Evolutionary conservation across 1,140 invertebrate genomes (phyloP), one percentile per base, ranked within the genome.

Genomic region (Brachionus koreanus): DNA sequence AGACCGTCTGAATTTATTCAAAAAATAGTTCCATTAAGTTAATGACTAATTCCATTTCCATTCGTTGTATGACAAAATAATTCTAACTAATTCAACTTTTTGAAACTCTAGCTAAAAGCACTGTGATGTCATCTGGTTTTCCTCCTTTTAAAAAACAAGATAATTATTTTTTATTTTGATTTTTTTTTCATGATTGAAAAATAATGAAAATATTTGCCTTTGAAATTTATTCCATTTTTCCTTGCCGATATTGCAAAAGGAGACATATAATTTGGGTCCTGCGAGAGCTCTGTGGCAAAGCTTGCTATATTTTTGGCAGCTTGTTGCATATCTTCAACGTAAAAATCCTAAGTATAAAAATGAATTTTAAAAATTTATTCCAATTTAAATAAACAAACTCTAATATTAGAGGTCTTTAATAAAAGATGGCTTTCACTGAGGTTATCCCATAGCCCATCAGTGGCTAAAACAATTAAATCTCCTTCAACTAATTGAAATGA

Each of bases 391-490:
- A 16, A 75, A 43, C 25, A 83, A 84, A 89, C 88, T 85, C 88
- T 86, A 81, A 91, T 85, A 85, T 92, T 92, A 42, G 90, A 88
- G 87, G 96, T 91, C 89, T 95, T 93, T 13, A 92, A 91, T 76
- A 95, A 88, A 85, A 98, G 91, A 85, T 96, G 90, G 83, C 92
- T 92, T 85, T 97, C 94, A 83, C 94, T 95, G 84, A 98, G 92
- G 90, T 98, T 98, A 89, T 98, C 97, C 89, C 98, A 98, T 23
- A 98, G 94, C 61, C 97, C 97, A 89, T 98, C 96, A 2, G 96
- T 98, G 42, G 95, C 97, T 43, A 98, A 91, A 35, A 98, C 90
- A 85, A 98, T 95, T 42, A 98, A 93, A 89, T 98, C 97, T 52
- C 96, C 96, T 86, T 95, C 93, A 87, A 96, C 92, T 3, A 98